These are phyloP conservation scores for Sander lucioperca DNA, from an alignment of 2,113 vertebrate species.

Conservation along the genomic window DNA sequence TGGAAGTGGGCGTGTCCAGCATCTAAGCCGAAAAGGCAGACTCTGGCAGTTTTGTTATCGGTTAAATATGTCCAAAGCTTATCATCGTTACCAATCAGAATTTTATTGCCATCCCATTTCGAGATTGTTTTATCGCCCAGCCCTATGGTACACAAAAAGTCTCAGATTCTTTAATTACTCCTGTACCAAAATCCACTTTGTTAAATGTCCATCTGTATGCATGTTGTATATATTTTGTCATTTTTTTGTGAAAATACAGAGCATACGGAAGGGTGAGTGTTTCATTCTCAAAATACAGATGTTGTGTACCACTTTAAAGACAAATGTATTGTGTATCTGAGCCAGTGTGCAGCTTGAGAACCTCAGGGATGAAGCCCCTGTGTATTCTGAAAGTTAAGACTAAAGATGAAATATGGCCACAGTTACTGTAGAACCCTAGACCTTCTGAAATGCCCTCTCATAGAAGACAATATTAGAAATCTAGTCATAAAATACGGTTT, in stretches of 20 bases:
- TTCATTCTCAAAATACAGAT: constrained; percentile 4
- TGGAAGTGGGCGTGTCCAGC: too few relatives aligned
- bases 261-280: not conserved
- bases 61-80: too few relatives aligned
- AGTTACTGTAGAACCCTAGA: constrained; percentile 9
- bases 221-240: not conserved
- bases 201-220: not conserved
- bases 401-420: constrained; percentile 15
- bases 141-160: too few relatives aligned
- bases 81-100: too few relatives aligned
- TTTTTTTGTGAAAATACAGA: not conserved
- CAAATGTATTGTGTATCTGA: constrained; percentile 3
- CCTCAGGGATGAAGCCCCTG: constrained; percentile 7
- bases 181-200: not conserved
- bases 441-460: not conserved
- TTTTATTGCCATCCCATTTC: too few relatives aligned
- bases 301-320: constrained; percentile 1
- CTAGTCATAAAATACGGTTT: not conserved
- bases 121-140: too few relatives aligned
- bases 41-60: too few relatives aligned
- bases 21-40: too few relatives aligned
- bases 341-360: not conserved
- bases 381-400: constrained; percentile 12
- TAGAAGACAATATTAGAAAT: not conserved
- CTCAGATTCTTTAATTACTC: not conserved